Evolutionary conservation across 2,113 vertebrate genomes (phyloP).

Genomic region (Urocitellus parryii): DNA sequence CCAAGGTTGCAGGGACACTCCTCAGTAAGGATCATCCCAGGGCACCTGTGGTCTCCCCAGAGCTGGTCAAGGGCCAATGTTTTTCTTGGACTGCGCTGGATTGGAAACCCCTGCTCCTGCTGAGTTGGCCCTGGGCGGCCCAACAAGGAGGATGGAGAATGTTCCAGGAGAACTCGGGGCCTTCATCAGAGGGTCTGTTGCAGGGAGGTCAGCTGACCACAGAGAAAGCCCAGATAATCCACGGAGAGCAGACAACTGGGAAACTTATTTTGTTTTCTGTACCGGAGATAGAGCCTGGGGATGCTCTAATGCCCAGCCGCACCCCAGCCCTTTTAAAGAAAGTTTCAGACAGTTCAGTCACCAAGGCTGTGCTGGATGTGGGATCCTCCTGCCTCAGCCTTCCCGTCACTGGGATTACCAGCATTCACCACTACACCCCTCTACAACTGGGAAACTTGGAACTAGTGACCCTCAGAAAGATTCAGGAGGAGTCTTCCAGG

Average conservation of each 20-base stretch:
- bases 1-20: neutral
- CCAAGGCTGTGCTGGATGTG: neutral
- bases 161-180: neutral
- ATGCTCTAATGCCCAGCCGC: neutral
- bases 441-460: neutral
- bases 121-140: neutral
- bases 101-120: neutral
- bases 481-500: neutral
- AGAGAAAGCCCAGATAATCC: neutral
- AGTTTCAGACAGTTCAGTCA: neutral
- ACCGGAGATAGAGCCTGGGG: neutral
- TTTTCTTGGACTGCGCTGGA: neutral
- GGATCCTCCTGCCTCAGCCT: neutral
- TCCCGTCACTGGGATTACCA: neutral
- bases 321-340: neutral
- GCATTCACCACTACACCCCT: neutral
- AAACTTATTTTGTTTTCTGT: too few species aligned
- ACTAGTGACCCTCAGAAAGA: neutral
- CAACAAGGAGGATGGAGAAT: neutral
- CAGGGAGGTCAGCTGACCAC: neutral
- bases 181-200: neutral
- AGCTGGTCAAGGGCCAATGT: neutral
- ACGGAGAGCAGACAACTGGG: neutral
- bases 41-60: neutral
- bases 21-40: neutral